phyloP scores from a whole-genome alignment of 30 jellyfish, hydroid and myxozoan species.

The Rhopilema esculentum region DNA sequence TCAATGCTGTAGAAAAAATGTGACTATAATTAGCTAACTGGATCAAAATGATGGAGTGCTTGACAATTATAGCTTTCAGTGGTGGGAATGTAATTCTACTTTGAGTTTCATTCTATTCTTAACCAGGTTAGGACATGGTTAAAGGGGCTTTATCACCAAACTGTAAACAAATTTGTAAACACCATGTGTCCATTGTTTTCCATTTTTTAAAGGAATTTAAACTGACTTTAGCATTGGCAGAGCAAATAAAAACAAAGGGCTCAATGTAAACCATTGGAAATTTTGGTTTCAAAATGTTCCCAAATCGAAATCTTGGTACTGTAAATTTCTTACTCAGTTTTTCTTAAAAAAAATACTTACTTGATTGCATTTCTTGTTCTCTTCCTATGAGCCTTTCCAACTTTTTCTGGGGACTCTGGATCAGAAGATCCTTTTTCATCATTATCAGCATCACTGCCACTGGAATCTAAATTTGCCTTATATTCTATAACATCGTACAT shows the following conservation, averaged over 20 bases:
- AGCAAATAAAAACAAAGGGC: background rate
- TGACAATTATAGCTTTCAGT: background rate
- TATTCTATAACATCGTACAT: background rate
- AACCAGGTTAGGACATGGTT: background rate
- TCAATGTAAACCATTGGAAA: background rate
- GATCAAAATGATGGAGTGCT: conserved; percentile 6
- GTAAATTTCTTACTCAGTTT: conserved; percentile 26
- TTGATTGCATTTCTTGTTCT: background rate
- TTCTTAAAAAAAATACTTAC: conserved; percentile 17
- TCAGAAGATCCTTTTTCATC: conserved; percentile 6
- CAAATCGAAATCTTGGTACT: conserved; percentile 22
- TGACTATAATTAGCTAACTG: background rate
- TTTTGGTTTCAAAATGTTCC: background rate
- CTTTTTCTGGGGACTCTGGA: background rate
- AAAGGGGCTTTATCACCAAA: background rate
- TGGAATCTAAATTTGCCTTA: background rate
- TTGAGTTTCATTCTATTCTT: background rate
- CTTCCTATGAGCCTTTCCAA: conserved; percentile 3
- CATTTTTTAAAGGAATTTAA: background rate
- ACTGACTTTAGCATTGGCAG: background rate
- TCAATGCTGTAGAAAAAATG: conserved; percentile 19
- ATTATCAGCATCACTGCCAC: background rate
- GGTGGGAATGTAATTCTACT: background rate
- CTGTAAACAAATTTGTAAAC: background rate
- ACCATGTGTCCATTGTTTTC: background rate